Percentiles rank a stretch among this genome's conserved stretches.
Conservation (phyloP, 2,113 vertebrate species). For the Morone saxatilis region DNA sequence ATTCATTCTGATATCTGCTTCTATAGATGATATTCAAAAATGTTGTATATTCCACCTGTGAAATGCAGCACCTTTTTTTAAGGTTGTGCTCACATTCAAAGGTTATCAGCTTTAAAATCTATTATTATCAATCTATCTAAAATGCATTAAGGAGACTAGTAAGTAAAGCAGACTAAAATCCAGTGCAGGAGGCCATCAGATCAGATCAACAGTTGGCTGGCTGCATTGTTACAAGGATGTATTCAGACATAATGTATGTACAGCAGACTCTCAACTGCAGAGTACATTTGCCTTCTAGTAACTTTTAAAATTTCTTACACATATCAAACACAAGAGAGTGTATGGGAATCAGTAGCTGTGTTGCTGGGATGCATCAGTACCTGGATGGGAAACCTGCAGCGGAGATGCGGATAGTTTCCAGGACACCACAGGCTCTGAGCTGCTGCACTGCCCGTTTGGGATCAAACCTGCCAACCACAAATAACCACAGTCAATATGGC, state of each 20-base stretch:
- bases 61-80: too few species aligned
- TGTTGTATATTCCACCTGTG: too few species aligned
- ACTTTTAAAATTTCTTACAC: background rate
- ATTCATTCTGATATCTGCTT: background rate
- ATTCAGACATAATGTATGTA: background rate
- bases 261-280: background rate
- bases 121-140: background rate
- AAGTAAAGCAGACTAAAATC: background rate
- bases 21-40: too few species aligned
- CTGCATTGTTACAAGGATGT: background rate
- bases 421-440: constrained; percentile 95
- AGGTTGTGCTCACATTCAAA: background rate
- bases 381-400: constrained; percentile 98
- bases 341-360: background rate
- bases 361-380: constrained; percentile 74
- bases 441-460: constrained; percentile 98
- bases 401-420: constrained; percentile 98
- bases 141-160: background rate
- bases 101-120: background rate
- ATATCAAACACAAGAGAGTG: background rate
- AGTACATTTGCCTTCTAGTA: background rate
- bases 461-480: constrained; percentile 88
- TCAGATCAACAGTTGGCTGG: background rate
- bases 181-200: background rate
- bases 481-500: constrained; percentile 1